Evolutionary conservation across 2,113 vertebrate species (phyloP).

Genomic region (Terrapene triunguis): DNA sequence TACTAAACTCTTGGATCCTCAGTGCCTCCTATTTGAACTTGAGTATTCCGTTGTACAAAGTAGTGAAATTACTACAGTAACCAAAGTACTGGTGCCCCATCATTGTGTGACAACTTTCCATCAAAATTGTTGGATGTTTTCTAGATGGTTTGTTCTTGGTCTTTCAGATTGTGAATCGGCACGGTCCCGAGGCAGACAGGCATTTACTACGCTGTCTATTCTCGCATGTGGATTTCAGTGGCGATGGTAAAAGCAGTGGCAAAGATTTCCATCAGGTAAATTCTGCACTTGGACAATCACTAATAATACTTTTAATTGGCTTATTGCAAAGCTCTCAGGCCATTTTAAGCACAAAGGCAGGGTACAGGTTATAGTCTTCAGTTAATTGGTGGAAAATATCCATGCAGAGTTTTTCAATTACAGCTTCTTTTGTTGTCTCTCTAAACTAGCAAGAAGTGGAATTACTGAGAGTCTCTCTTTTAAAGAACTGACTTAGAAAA

Average conservation of each 20-base stretch:
- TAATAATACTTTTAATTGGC: background rate
- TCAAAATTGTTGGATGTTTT: background rate
- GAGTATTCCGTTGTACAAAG: background rate
- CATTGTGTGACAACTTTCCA: background rate
- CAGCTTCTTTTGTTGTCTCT: background rate
- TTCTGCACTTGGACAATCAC: background rate
- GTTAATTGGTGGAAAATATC: background rate
- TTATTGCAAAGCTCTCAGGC: background rate
- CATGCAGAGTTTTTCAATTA: background rate
- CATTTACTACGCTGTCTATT: constrained; percentile 99
- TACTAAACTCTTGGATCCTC: background rate
- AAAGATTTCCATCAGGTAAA: constrained; percentile 99
- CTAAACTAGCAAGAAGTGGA: background rate
- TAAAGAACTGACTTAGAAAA: background rate
- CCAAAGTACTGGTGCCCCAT: background rate
- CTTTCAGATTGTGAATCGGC: constrained; percentile 97
- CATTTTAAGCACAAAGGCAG: background rate
- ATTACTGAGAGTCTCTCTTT: background rate
- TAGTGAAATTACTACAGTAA: background rate
- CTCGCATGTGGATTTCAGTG: constrained; percentile 99
- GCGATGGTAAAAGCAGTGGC: constrained; percentile 99
- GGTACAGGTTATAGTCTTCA: background rate
- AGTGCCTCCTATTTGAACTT: background rate
- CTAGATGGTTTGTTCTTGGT: background rate
- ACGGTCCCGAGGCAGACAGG: constrained; percentile 99